Evolutionary conservation across 1,140 invertebrate species (phyloP).

Genomic region (Pseudomyrmex sp.): DNA sequence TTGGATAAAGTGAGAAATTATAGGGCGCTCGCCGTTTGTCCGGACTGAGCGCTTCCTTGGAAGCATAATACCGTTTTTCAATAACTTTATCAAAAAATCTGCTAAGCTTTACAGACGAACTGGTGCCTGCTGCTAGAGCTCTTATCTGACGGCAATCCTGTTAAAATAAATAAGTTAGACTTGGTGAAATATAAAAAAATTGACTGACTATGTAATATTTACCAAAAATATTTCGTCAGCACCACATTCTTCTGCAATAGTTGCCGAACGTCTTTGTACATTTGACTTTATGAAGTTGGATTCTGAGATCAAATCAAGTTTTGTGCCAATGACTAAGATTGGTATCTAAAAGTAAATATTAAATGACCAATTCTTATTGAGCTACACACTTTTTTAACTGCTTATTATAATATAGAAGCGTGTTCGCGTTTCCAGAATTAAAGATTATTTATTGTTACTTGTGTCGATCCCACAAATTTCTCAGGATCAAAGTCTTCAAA

Average conservation of each 20-base stretch:
- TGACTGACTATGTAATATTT: conserved; percentile 54
- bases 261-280: conserved; percentile 88
- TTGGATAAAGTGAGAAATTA: conserved; percentile 84
- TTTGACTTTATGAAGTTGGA: conserved; percentile 85
- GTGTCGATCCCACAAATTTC: conserved; percentile 93
- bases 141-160: conserved; percentile 92
- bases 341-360: conserved; percentile 89
- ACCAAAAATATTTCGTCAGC: conserved; percentile 96
- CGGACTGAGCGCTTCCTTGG: conserved; percentile 84
- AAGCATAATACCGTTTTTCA: conserved; percentile 88
- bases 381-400: not conserved
- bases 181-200: not conserved
- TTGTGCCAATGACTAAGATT: conserved; percentile 97
- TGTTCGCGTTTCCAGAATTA: too few relatives aligned
- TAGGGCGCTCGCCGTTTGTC: conserved; percentile 86
- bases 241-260: conserved; percentile 95
- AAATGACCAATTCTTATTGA: not conserved
- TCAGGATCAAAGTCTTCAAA: conserved; percentile 95
- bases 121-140: conserved; percentile 95
- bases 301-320: conserved; percentile 93
- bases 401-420: not conserved
- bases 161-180: conserved; percentile 50
- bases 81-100: conserved; percentile 98
- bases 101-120: conserved; percentile 95
- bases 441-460: conserved; percentile 81